Evolutionary conservation across 23 tunicate genomes (phyloP).

Genomic region (Diplosoma virens): DNA sequence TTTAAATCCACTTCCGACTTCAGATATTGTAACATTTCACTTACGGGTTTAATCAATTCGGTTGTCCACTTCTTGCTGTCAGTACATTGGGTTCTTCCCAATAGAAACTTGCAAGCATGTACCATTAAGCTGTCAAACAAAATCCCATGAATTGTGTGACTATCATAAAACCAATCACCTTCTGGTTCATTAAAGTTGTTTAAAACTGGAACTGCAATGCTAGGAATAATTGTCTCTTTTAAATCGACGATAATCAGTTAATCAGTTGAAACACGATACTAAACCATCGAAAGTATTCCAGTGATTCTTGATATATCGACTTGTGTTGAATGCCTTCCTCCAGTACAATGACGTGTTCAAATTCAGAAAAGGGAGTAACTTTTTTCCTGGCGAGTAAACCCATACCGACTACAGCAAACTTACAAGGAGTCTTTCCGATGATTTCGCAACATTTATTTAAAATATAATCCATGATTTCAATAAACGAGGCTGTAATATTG

Average conservation of each 20-base stretch:
- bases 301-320: conserved; percentile 2
- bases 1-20: background rate
- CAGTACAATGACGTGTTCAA: too few relatives aligned
- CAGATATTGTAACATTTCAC: conserved; percentile 38
- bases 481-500: conserved; percentile 8
- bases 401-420: conserved; percentile 37
- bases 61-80: conserved; percentile 17
- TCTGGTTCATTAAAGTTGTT: background rate
- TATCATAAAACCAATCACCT: conserved; percentile 52
- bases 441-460: conserved; percentile 22
- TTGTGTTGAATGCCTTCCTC: conserved; percentile 16
- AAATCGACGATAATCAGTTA: too few relatives aligned
- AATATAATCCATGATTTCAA: conserved; percentile 29
- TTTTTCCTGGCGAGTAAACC: conserved; percentile 44
- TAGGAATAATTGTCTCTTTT: too few relatives aligned
- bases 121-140: too few relatives aligned
- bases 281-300: conserved; percentile 67
- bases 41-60: too few relatives aligned
- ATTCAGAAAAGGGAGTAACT: conserved; percentile 51
- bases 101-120: too few relatives aligned
- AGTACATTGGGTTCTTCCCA: conserved; percentile 45
- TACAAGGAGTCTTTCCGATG: conserved; percentile 50
- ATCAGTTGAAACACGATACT: too few relatives aligned
- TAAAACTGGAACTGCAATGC: conserved; percentile 9
- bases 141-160: conserved; percentile 30